Conservation (phyloP, 2,113 vertebrate species). For the Pachypanchax playfairii region DNA sequence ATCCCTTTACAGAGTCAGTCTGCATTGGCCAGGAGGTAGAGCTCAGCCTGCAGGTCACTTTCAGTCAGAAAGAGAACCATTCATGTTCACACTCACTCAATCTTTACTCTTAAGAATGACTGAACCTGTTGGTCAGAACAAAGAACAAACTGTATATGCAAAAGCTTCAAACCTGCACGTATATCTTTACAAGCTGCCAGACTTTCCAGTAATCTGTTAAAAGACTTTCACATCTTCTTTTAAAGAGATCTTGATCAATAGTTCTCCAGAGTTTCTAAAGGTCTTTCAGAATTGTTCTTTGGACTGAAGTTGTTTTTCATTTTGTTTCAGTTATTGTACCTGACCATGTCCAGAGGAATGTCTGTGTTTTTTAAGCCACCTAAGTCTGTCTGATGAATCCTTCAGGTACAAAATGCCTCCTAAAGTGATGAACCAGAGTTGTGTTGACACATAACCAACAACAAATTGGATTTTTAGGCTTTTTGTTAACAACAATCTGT, state of each 20-base stretch:
- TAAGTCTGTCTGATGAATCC: no score
- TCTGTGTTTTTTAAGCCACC: not conserved
- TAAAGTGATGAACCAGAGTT: no score
- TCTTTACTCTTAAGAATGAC: not conserved
- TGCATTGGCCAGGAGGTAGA: conserved; percentile 1
- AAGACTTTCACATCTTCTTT: no score
- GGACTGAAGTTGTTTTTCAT: not conserved
- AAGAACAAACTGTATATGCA: no score
- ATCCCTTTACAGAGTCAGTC: conserved; percentile 2
- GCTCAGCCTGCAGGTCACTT: not conserved
- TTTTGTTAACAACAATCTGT: no score
- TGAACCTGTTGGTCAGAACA: not conserved
- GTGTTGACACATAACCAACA: no score
- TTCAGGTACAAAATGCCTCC: no score
- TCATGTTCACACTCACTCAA: not conserved
- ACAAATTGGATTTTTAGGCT: no score
- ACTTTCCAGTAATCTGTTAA: not conserved
- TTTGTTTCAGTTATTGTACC: not conserved
- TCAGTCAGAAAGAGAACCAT: not conserved
- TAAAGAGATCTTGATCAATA: not conserved
- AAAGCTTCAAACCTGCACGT: no score
- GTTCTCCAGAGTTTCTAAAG: not conserved
- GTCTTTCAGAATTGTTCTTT: not conserved
- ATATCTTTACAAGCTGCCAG: not conserved
- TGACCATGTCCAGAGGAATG: no score